A percentile compares a stretch with the other conserved stretches of the same genome.
phyloP scores from a whole-genome alignment of 1,140 invertebrate genomes.

The Lepidurus apus region DNA sequence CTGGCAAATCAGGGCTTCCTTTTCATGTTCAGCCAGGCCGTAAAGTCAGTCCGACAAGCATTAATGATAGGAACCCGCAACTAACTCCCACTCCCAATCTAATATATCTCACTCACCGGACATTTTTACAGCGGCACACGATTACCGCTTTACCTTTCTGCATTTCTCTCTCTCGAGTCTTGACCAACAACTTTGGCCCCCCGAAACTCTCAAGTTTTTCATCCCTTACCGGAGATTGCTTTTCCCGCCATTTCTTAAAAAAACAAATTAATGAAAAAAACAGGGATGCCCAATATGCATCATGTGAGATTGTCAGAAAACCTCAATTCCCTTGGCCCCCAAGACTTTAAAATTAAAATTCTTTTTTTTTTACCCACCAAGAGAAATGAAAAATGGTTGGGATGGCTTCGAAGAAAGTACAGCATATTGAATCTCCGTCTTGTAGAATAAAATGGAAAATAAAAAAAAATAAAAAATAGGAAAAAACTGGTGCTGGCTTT shows the following conservation, averaged over 20 bases:
- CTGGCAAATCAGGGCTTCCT: slow-evolving; percentile 21
- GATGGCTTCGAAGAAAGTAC: slow-evolving; percentile 4
- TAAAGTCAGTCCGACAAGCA: slow-evolving; percentile 21
- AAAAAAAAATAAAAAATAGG: background rate
- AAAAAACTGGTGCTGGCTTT: background rate
- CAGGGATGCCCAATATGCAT: background rate
- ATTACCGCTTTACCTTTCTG: background rate
- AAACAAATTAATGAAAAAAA: background rate
- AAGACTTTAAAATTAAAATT: background rate
- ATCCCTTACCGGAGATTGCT: background rate
- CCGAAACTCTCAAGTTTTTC: background rate
- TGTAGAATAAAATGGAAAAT: background rate
- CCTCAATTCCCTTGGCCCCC: background rate
- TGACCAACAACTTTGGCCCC: background rate
- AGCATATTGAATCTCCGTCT: background rate
- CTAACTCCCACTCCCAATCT: slow-evolving; percentile 21
- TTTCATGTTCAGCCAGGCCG: slow-evolving; percentile 20
- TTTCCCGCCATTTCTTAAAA: background rate
- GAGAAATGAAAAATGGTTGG: background rate
- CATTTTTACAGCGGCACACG: background rate
- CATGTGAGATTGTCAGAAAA: slow-evolving; percentile 8
- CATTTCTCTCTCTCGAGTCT: background rate
- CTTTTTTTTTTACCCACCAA: background rate
- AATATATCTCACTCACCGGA: slow-evolving; percentile 19
- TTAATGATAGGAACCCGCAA: slow-evolving; percentile 21